Base-by-base conservation (phyloP, 2,797 vertebrate species). In the Squalus acanthias region DNA sequence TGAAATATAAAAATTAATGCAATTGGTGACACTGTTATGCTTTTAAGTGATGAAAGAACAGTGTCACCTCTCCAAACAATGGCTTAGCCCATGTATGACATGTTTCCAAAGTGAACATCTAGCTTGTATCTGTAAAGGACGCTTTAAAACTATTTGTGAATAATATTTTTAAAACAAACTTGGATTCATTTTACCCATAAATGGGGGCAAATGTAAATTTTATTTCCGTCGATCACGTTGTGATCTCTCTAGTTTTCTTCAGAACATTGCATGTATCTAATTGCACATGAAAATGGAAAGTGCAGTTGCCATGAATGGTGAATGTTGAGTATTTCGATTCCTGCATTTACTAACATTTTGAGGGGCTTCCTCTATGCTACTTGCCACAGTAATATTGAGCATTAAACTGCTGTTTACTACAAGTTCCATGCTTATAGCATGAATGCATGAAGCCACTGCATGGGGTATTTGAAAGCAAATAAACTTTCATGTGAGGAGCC, bases 381-480 rank as follows among this genome's bases (percentile, higher is more conserved):
- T 96, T 97, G 97, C 97, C 97, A 87, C n/a, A 39, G 17, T 72
- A 88, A 29, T 95, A 57, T 96, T 97, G 97, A 97, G 95, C 97
- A 70, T 97, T 96, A 96, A 96, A 97, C 97, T 97, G 97, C 96
- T 96, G 29, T 26, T 97, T 97, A 96, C 97, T 96, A 96, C 97
- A 96, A 96, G 96, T 97, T 97, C 97, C 97, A 96, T 69, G 87
- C 96, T 92, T 96, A 97, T 97, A 98, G 99, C 98, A 99, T 99
- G 99, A 97, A 98, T 98, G 99, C 99, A 99, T 99, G 98, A 97
- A 97, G 97, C 96, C 97, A 97, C 98, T 98, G 99, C 99, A 99
- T 98, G 99, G 91, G 97, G 97, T 97, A 97, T 96, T 96, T 95
- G 96, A 96, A 96, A 97, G 96, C 96, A 63, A 24, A 46, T 96